Conservation (phyloP, 2,113 vertebrate genomes). For the Cheilinus undulatus region DNA sequence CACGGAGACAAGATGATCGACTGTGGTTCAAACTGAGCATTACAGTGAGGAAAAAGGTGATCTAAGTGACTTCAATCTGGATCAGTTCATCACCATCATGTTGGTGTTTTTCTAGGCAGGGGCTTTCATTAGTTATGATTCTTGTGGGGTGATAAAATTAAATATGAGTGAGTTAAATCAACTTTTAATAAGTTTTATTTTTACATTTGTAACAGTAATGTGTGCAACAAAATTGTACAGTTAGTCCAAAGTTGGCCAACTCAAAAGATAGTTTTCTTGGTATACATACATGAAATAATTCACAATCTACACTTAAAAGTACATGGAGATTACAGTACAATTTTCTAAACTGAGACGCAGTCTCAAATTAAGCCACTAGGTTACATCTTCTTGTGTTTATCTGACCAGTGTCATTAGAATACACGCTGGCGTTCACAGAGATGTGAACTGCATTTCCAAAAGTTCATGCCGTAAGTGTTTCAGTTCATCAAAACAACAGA, state of each 20-base stretch:
- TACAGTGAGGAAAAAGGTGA: too few relatives aligned
- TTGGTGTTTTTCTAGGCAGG: not conserved
- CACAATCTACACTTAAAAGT: conserved; percentile 80
- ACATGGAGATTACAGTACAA: conserved; percentile 79
- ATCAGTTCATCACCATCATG: too few relatives aligned
- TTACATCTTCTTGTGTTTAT: conserved; percentile 67
- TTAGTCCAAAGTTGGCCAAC: conserved; percentile 62
- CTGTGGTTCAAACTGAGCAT: too few relatives aligned
- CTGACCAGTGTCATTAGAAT: conserved; percentile 58
- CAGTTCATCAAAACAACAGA: conserved; percentile 43
- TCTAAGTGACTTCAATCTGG: too few relatives aligned
- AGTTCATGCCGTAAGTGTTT: conserved; percentile 54
- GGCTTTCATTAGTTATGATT: not conserved
- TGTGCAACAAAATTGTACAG: conserved; percentile 77
- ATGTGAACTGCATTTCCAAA: conserved; percentile 55
- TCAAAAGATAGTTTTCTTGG: conserved; percentile 71
- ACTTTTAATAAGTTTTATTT: conserved; percentile 81
- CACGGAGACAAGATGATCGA: too few relatives aligned
- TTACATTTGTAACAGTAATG: conserved; percentile 76
- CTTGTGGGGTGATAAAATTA: not conserved
- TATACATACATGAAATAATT: conserved; percentile 81
- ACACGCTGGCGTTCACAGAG: conserved; percentile 34
- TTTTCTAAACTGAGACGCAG: conserved; percentile 76
- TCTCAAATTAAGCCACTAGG: conserved; percentile 79
- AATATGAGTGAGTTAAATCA: conserved; percentile 41